These are phyloP conservation scores for Emydura subglobosa DNA, from an alignment of 2,113 vertebrate genomes.

Conservation along the genomic window DNA sequence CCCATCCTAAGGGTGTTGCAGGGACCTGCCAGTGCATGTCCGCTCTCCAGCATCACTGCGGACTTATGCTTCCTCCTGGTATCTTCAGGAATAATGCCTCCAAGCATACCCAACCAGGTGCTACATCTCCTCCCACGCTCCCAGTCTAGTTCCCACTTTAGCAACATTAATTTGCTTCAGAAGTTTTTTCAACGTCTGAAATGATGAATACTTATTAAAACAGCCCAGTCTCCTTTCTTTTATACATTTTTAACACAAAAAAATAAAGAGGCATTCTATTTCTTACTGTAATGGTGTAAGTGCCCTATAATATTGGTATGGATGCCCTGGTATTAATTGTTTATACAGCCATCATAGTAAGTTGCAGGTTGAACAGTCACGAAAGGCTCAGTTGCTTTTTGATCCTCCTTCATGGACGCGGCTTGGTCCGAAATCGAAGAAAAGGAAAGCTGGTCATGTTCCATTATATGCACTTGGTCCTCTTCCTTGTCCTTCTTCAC, in stretches of 20 bases:
- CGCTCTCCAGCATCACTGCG: conserved; percentile 19
- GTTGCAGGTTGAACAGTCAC: conserved; percentile 74
- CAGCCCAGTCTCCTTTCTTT: conserved; percentile 63
- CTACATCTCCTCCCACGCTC: conserved; percentile 1
- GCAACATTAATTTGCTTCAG: not conserved
- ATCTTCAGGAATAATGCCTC: not conserved
- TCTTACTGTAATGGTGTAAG: conserved; percentile 48
- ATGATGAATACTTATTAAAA: conserved; percentile 53
- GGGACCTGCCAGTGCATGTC: not conserved
- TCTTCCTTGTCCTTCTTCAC: conserved; percentile 94
- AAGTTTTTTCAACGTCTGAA: conserved; percentile 42
- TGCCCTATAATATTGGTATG: not conserved
- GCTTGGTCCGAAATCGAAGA: conserved; percentile 87
- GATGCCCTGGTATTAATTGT: conserved; percentile 79
- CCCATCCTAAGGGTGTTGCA: not conserved
- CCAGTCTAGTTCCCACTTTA: conserved; percentile 44
- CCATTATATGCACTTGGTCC: conserved; percentile 89
- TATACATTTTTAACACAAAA: conserved; percentile 28
- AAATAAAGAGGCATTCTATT: conserved; percentile 26
- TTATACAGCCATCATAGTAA: conserved; percentile 81
- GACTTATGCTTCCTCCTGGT: not conserved
- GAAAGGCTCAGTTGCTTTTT: conserved; percentile 85
- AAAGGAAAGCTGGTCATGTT: conserved; percentile 95
- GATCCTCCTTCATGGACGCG: conserved; percentile 81
- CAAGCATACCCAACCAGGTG: conserved; percentile 21